Base-by-base conservation (phyloP, 2,113 vertebrate species). In the Anolis carolinensis region DNA sequence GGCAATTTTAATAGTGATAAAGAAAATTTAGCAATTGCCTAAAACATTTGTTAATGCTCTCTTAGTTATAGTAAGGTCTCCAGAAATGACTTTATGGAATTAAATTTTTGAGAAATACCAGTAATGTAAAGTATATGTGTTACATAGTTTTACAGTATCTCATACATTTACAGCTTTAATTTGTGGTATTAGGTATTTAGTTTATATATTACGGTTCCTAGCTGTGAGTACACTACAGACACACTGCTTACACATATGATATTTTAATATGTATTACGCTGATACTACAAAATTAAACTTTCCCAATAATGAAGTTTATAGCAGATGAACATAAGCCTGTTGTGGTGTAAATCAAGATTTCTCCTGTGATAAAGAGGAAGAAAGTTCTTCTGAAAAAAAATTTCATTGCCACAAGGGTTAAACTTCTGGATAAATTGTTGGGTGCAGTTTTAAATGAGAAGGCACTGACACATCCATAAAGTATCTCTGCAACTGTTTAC, bases 1-100 rank as follows among this genome's bases (percentile, higher is more conserved):
- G 52, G 7, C 77, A 89, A 92, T 91, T 34, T 34, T 87, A 67
- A 82, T 39, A 92, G 89, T 30, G 4, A 75, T 87, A 86, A 11
- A 23, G 82, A 63, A 71, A 73, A 39, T 84, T 79, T 80, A 27
- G 62, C 32, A 73, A 27, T 83, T 88, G 27, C 70, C 23, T 86
- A 85, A 87, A 70, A 32, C 82, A 48, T 80, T 86, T 48, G 21
- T 80, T 65, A 86, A 85, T 85, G 9, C 21, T 32, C n/a, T 44
- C 0, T 67, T 23, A 78, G 74, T 13, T 81, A 71, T 18, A 0
- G 13, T 63, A 65, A 87, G 72, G 25, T 34, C 4, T 25, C 2
- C 2, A 16, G 34, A 36, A 83, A 83, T 4, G 0, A 18, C 18
- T 70, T 75, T n/a, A 20, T 82, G 86, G 25, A 76, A 81, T 73